Base-by-base conservation (phyloP, 2,797 vertebrate genomes). In the Sebastes nivosus region DNA sequence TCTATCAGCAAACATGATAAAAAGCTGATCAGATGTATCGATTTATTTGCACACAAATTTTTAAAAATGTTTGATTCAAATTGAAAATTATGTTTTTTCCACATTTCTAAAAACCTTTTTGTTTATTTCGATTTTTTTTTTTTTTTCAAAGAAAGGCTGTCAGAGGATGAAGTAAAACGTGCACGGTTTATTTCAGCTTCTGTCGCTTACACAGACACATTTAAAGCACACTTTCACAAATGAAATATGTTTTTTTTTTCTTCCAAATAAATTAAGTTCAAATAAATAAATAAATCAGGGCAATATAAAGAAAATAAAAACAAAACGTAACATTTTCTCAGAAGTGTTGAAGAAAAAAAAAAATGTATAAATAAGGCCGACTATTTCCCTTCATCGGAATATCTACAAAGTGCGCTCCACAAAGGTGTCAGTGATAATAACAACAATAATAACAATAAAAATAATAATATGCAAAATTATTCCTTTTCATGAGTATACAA, bases 151-250 rank as follows among this genome's bases (percentile, higher is more conserved):
- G 67, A 92, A 73, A 87, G 67, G 60, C 81, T 60, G 50, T 75
- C 66, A 93, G 92, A 87, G 87, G 74, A 82, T 93, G 95, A 95
- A 95, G 96, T 97, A 96, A 97, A 97, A 97, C 97, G 97, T 97
- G 97, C 97, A 97, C 94, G 95, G 92, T 97, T 98, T 97, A 97
- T 97, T 98, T 94, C 94, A 96, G 95, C 96, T 97, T 96, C 96
- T 96, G 96, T 94, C 95, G 94, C 95, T 95, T 96, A 97, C 96
- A 97, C 94, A 96, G 96, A 97, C 96, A 97, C 96, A 96, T 93
- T 94, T 92, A 95, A 92, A 96, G 93, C 94, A 96, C 95, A 95
- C 94, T 89, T 93, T 93, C 95, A 96, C 95, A 95, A 95, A 96
- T 94, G 91, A 96, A 95, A 95, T 89, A 80, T 85, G 88, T 83